Evolutionary conservation across 2,113 vertebrate genomes (phyloP).

Genomic region (Panthera tigris): DNA sequence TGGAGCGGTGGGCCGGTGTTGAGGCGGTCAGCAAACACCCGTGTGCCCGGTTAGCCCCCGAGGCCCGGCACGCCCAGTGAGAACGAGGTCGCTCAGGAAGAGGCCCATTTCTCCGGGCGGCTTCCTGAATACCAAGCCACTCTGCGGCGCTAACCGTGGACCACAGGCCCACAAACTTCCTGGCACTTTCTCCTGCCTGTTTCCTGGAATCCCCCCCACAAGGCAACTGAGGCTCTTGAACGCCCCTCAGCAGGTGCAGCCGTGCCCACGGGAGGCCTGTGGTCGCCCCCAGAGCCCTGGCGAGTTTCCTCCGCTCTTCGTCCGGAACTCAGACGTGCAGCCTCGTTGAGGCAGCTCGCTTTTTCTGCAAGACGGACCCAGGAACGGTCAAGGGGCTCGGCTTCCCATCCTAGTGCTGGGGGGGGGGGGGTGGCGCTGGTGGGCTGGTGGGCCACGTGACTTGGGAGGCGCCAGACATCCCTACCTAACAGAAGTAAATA

Average conservation of each 20-base stretch:
- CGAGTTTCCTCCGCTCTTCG: too few relatives aligned
- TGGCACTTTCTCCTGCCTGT: too few relatives aligned
- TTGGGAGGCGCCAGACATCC: background rate
- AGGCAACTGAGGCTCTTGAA: background rate
- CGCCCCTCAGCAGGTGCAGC: background rate
- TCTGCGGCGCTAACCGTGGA: background rate
- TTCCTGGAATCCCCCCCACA: background rate
- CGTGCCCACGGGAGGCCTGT: background rate
- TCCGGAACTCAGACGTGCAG: background rate
- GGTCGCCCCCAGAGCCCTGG: background rate
- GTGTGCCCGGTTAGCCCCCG: accelerated
- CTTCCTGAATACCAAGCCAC: background rate
- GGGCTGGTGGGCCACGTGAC: background rate
- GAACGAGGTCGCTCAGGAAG: background rate
- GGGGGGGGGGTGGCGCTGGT: background rate
- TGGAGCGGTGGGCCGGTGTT: accelerated
- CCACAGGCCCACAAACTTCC: background rate
- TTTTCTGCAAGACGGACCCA: background rate
- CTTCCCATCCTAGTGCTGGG: background rate
- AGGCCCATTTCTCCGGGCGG: accelerated
- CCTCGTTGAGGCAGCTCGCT: background rate
- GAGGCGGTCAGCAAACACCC: accelerated
- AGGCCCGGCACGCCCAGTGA: background rate
- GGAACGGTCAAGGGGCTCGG: background rate
- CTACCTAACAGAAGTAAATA: background rate